Evolutionary conservation across 2,888 invertebrate species (phyloP).

Genomic region (Pheosia tremula): DNA sequence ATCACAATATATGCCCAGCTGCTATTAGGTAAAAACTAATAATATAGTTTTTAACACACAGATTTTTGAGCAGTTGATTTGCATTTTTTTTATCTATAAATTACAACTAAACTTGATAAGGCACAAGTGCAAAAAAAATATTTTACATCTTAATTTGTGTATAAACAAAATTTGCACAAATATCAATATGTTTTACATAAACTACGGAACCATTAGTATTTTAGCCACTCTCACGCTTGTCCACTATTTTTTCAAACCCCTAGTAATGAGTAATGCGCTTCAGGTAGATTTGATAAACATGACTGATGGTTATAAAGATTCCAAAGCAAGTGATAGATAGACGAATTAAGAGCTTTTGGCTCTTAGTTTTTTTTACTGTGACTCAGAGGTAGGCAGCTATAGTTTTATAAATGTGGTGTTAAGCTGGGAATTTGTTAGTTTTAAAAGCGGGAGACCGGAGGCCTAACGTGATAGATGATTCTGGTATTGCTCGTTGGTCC

Average conservation of each 20-base stretch:
- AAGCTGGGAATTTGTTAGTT: not conserved
- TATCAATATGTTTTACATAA: not conserved
- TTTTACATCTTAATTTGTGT: no score
- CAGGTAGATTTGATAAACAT: conserved; percentile 15
- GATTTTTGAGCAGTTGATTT: no score
- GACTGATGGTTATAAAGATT: conserved; percentile 34
- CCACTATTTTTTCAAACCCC: conserved; percentile 10
- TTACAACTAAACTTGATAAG: no score
- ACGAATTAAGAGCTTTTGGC: conserved; percentile 28
- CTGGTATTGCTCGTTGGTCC: no score
- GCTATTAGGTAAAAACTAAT: no score
- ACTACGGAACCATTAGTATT: not conserved
- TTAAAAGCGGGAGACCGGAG: not conserved
- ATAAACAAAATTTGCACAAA: no score
- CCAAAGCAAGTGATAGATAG: conserved; percentile 36
- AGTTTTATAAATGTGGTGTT: not conserved
- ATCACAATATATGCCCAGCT: no score
- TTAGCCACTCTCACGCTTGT: not conserved
- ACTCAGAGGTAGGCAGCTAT: conserved; percentile 11
- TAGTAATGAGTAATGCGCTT: conserved; percentile 31
- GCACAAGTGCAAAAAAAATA: no score
- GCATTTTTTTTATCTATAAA: no score
- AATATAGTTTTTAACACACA: no score
- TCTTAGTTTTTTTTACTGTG: conserved; percentile 18
- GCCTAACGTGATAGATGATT: not conserved